Conservation (phyloP, 2,888 invertebrate species). For the Holacanthella duospinosa region DNA sequence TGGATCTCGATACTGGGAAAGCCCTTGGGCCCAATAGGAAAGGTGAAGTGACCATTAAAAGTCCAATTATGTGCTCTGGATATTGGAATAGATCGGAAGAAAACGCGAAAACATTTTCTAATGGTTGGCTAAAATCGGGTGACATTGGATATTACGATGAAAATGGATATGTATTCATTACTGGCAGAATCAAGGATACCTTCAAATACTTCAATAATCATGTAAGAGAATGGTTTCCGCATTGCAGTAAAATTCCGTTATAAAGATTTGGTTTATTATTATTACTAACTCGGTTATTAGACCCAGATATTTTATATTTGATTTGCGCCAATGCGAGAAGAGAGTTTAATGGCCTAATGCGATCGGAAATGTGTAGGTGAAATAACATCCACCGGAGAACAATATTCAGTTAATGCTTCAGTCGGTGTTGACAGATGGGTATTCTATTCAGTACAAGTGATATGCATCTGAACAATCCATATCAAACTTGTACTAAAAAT, state of each 20-base stretch:
- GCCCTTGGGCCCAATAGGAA: slow-evolving; percentile 24
- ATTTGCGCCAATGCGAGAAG: no score
- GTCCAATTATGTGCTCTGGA: slow-evolving; percentile 26
- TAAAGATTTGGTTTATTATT: background rate
- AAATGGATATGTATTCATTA: slow-evolving; percentile 29
- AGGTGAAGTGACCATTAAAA: slow-evolving; percentile 29
- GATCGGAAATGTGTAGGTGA: no score
- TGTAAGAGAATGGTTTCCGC: no score
- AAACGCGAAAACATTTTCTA: slow-evolving; percentile 20
- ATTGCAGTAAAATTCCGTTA: background rate
- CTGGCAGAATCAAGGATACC: slow-evolving; percentile 33
- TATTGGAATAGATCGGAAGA: slow-evolving; percentile 30
- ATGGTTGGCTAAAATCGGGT: slow-evolving; percentile 31
- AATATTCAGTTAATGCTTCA: no score
- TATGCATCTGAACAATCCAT: no score
- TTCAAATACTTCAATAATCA: slow-evolving; percentile 34
- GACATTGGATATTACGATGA: slow-evolving; percentile 33
- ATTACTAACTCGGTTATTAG: background rate
- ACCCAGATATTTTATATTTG: background rate
- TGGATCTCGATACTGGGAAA: slow-evolving; percentile 28
- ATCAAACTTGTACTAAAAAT: no score
- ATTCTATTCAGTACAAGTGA: no score
- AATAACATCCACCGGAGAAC: no score
- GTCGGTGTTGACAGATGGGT: no score
- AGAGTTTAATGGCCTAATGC: no score